A percentile compares a stretch with the other conserved stretches of the same genome.
Evolutionary conservation across 2,888 invertebrate genomes (phyloP).

Genomic region (Invenusta paracnida): DNA sequence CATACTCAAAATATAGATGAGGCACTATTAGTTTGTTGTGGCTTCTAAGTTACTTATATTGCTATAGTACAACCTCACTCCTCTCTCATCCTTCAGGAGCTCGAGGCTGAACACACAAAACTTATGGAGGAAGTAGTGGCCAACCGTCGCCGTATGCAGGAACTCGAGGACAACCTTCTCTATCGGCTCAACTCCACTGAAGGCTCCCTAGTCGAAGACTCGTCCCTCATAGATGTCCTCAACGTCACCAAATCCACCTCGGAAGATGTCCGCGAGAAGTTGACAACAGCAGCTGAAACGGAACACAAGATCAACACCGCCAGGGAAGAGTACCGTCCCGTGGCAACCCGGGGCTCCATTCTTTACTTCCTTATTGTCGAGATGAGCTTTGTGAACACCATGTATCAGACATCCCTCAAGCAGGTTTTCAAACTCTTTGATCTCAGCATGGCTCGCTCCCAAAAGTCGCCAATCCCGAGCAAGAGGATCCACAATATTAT

Average conservation of each 20-base stretch:
- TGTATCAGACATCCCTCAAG: constrained; percentile 92
- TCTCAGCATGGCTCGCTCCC: constrained; percentile 77
- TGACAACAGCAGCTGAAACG: constrained; percentile 83
- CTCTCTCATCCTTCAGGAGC: constrained; percentile 63
- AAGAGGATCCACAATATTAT: constrained; percentile 76
- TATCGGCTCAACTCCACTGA: constrained; percentile 84
- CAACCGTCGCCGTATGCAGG: constrained; percentile 91
- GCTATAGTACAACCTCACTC: too few relatives aligned
- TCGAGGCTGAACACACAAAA: constrained; percentile 86
- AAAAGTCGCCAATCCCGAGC: constrained; percentile 75
- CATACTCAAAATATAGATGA: too few relatives aligned
- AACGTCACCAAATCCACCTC: constrained; percentile 76
- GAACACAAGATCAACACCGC: constrained; percentile 84
- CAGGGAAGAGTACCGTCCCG: constrained; percentile 87
- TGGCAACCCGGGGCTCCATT: constrained; percentile 88
- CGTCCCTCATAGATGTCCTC: constrained; percentile 81
- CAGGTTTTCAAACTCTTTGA: constrained; percentile 90
- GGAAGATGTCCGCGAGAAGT: constrained; percentile 75
- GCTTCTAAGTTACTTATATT: too few relatives aligned
- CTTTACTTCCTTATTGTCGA: constrained; percentile 91
- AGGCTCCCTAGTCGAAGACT: constrained; percentile 89
- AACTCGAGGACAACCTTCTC: constrained; percentile 82
- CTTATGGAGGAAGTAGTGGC: constrained; percentile 90
- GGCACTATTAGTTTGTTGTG: too few relatives aligned
- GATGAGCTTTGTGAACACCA: constrained; percentile 89